Base-by-base conservation (phyloP, 2,797 vertebrate species). In the Spatula clypeata region DNA sequence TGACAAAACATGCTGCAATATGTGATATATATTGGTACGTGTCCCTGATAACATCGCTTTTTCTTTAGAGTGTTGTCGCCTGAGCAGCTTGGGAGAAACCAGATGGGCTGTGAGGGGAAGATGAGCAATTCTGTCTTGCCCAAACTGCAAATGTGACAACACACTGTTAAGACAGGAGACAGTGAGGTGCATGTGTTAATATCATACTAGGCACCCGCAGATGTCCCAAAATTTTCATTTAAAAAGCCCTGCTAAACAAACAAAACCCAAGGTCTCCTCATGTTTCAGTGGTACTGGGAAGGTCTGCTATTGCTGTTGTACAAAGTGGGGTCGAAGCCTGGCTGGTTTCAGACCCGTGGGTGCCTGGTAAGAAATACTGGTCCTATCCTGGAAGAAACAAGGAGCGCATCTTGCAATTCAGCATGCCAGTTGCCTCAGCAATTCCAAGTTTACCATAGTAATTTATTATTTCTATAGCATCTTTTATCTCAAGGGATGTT, bases 91-190 rank as follows among this genome's bases (percentile, higher is more conserved):
- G 93, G 96, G 95, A 93, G 83, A 94, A 97, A 92, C 94, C 97
- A 98, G 97, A 97, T 97, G 97, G 97, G 94, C 97, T 70, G 38
- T n/a, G 87, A 96, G 97, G 94, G 93, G 91, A 93, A 94, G 91
- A 93, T 80, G 91, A 97, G 93, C 97, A 79, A 83, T 94, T 97
- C 91, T 94, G 91, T 96, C 95, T 95, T 96, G 90, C 96, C 97
- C 93, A 96, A 95, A 96, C 95, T 94, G 96, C 96, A 97, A 95
- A 96, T 60, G 87, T 79, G 75, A 90, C 97, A 97, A 84, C 95
- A 88, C 93, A 97, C 95, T 97, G 96, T 97, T 97, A 94, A 97
- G 95, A 90, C 96, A 97, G 93, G 94, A 96, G 94, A 96, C 94
- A 92, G 84, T 73, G 38, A 96, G 96, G 95, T 97, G 90, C 89